phyloP scores from a whole-genome alignment of 2,797 vertebrate species.

The Pygocentrus nattereri region DNA sequence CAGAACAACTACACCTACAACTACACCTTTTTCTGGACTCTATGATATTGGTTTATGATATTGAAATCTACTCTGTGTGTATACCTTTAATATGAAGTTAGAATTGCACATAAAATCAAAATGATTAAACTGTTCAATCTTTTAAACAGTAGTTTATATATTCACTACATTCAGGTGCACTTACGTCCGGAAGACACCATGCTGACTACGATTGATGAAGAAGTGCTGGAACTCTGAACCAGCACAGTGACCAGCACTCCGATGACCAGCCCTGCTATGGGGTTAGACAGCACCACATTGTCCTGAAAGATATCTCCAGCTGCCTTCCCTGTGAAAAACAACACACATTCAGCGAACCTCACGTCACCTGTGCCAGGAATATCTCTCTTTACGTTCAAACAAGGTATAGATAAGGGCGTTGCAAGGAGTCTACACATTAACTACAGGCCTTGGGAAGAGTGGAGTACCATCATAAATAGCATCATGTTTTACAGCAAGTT shows the following conservation, averaged over 20 bases:
- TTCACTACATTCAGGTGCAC: conserved; percentile 59
- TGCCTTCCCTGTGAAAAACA: conserved; percentile 83
- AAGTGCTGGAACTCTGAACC: conserved; percentile 98
- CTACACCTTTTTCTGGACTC: too few species aligned
- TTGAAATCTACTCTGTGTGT: too few species aligned
- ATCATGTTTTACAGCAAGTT: not conserved
- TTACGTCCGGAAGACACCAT: conserved; percentile 96
- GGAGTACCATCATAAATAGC: not conserved
- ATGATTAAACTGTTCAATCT: too few species aligned
- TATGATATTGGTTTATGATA: too few species aligned
- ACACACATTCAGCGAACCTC: not conserved
- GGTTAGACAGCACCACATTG: conserved; percentile 90
- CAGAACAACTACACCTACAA: too few species aligned
- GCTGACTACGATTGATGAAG: conserved; percentile 97
- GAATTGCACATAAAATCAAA: too few species aligned
- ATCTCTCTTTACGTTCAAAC: not conserved
- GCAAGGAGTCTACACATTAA: conserved; percentile 27
- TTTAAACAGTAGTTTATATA: too few species aligned
- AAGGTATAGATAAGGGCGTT: not conserved
- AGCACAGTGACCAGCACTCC: conserved; percentile 95
- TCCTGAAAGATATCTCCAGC: conserved; percentile 97
- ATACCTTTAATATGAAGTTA: too few species aligned
- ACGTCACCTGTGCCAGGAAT: conserved; percentile 3
- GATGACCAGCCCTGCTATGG: conserved; percentile 93
- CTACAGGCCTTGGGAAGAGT: conserved; percentile 3